Conservation (phyloP, 2,888 invertebrate genomes). For the Anagyrus pseudococci region DNA sequence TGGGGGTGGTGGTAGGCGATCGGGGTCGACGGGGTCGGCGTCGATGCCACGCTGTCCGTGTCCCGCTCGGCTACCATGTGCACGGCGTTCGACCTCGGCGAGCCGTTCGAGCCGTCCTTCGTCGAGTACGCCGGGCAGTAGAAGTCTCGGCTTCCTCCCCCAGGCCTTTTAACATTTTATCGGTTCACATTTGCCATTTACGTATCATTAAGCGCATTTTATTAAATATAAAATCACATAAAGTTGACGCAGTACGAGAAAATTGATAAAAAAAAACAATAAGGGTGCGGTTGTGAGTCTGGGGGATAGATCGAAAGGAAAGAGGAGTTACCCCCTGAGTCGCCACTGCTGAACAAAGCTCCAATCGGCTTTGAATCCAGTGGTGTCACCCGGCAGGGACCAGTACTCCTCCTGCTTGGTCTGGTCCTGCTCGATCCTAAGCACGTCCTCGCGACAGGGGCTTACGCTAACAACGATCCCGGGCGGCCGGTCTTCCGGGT, state of each 20-base stretch:
- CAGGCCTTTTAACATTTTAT: conserved; percentile 52
- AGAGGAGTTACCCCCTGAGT: conserved; percentile 65
- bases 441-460: conserved; percentile 59
- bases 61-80: conserved; percentile 67
- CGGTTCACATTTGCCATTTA: no score
- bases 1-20: conserved; percentile 54
- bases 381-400: conserved; percentile 61
- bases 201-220: no score
- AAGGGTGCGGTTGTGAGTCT: no score
- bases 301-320: no score
- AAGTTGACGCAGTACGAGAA: no score
- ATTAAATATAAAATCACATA: no score
- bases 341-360: conserved; percentile 79
- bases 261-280: no score
- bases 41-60: conserved; percentile 63
- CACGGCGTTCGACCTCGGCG: conserved; percentile 55
- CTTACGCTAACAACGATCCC: conserved; percentile 67
- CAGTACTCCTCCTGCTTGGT: conserved; percentile 55
- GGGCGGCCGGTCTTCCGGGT: neutral
- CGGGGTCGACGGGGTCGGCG: conserved; percentile 55
- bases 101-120: conserved; percentile 47
- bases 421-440: conserved; percentile 59
- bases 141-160: conserved; percentile 56
- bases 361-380: conserved; percentile 71
- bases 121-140: conserved; percentile 54